Percentiles rank a stretch among this genome's conserved stretches.
phyloP scores from a whole-genome alignment of 2,888 invertebrate species.

The Mythimna pallens region DNA sequence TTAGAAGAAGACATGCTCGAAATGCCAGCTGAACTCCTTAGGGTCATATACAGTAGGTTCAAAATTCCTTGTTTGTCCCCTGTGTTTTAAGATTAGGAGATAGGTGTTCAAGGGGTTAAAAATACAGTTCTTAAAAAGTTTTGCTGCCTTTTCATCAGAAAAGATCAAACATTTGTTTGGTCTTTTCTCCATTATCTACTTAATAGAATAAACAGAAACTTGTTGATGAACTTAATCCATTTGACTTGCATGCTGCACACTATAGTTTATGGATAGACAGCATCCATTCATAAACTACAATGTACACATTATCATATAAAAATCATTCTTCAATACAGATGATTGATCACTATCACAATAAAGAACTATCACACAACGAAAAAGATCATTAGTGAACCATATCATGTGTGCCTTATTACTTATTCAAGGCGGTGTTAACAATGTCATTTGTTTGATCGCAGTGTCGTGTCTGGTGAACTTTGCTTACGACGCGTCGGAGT shows the following conservation, averaged over 20 bases:
- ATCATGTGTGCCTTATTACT: conserved; percentile 48
- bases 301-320: neutral
- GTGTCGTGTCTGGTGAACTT: conserved; percentile 96
- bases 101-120: neutral
- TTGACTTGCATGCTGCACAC: neutral
- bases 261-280: no score
- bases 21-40: no score
- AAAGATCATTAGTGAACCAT: conserved; percentile 42
- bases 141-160: neutral
- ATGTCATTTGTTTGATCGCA: conserved; percentile 71
- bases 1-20: no score
- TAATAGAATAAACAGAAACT: neutral
- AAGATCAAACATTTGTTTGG: no score
- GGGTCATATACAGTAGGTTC: no score
- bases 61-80: no score
- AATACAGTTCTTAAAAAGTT: neutral
- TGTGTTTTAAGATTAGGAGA: no score
- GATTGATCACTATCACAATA: neutral
- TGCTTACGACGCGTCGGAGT: conserved; percentile 96
- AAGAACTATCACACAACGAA: conserved; percentile 17
- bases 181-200: no score
- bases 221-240: neutral
- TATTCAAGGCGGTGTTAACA: conserved; percentile 58
- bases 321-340: neutral
- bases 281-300: neutral